Conservation (phyloP, 1,140 invertebrate genomes). For the Trissolcus basalis region DNA sequence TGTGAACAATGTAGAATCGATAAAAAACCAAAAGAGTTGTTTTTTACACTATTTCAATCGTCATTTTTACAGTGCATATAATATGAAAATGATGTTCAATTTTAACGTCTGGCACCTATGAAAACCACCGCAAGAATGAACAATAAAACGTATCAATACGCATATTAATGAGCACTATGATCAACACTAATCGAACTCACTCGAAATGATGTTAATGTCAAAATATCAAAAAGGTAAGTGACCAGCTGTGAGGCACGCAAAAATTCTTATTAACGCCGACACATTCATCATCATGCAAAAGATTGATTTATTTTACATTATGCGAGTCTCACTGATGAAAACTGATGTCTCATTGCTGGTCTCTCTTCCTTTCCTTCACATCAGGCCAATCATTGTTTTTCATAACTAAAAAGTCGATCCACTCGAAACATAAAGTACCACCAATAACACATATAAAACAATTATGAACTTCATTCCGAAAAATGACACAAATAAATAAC, state of each 20-base stretch:
- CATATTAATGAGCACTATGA: constrained; percentile 35
- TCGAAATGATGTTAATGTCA: constrained; percentile 27
- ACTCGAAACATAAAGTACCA: constrained; percentile 45
- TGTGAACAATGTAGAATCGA: no score
- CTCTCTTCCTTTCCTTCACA: constrained; percentile 4
- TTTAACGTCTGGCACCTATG: no score
- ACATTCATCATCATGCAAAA: no score
- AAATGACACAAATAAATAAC: constrained; percentile 66
- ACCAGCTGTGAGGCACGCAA: no score
- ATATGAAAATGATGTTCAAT: no score
- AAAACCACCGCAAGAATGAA: background rate
- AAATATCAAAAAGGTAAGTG: constrained; percentile 37
- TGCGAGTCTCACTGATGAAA: no score
- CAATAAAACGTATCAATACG: background rate
- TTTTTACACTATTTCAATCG: no score
- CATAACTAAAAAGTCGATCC: constrained; percentile 40
- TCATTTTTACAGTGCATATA: no score
- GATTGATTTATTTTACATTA: no score
- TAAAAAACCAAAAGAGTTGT: no score
- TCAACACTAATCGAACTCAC: constrained; percentile 46
- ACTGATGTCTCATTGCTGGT: background rate
- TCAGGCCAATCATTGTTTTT: constrained; percentile 32
- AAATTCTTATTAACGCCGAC: no score
- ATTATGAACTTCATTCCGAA: constrained; percentile 66
- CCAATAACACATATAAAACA: constrained; percentile 47